phyloP scores from a whole-genome alignment of 2,113 vertebrate genomes.

The Nasalis larvatus region DNA sequence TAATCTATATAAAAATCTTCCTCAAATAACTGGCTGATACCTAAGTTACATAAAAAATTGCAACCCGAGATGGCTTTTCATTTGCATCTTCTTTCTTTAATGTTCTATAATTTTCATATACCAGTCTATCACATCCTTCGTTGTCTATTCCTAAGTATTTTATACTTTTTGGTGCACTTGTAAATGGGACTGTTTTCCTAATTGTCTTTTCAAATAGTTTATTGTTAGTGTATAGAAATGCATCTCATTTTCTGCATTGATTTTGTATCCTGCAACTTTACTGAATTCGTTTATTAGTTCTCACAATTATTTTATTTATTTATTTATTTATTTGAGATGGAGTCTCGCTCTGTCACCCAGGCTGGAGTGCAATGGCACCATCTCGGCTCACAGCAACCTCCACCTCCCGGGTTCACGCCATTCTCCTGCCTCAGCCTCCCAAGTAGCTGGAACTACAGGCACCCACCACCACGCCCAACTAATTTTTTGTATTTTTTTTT shows the following conservation, averaged over 20 bases:
- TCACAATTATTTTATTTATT: neutral
- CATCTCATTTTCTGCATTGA: neutral
- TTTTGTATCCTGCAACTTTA: neutral
- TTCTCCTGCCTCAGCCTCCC: no score
- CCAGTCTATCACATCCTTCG: neutral
- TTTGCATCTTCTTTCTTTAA: neutral
- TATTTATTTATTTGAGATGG: no score
- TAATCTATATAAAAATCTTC: neutral
- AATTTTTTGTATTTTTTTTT: no score
- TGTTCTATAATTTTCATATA: neutral
- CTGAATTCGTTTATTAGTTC: neutral
- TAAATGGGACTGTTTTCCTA: neutral
- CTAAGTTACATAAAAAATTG: neutral
- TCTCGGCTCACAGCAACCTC: no score
- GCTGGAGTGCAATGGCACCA: no score
- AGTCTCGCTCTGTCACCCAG: no score
- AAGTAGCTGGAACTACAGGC: no score
- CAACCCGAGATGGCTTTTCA: neutral
- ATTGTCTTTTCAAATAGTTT: neutral
- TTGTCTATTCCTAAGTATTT: neutral
- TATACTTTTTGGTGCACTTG: neutral
- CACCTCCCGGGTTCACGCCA: no score
- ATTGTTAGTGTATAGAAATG: neutral
- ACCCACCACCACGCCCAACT: accelerated
- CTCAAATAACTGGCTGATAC: neutral